phyloP scores from a whole-genome alignment of 2,113 vertebrate species.

The Aramus guarauna region DNA sequence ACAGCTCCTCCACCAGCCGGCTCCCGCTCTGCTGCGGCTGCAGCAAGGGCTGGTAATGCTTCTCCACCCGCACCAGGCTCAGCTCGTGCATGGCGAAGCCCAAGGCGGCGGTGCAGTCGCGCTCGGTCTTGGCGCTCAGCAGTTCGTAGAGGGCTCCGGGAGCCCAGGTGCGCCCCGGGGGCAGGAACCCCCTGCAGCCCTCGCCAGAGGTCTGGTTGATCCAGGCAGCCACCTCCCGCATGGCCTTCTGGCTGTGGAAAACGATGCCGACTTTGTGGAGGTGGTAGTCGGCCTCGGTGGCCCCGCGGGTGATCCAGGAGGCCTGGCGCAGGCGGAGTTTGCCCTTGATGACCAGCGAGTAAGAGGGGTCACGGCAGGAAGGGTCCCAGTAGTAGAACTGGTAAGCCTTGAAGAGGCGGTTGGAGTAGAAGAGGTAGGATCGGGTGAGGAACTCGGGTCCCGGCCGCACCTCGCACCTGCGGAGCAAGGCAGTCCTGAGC shows the following conservation, averaged over 20 bases:
- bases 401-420: conserved; percentile 82
- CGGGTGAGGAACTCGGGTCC: conserved; percentile 90
- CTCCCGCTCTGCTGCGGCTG: conserved; percentile 40
- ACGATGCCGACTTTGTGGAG: conserved; percentile 86
- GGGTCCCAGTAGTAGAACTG: conserved; percentile 90
- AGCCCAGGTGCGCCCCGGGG: conserved; percentile 48
- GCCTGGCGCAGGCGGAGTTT: conserved; percentile 83
- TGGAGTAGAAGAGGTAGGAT: conserved; percentile 86
- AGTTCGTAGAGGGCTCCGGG: conserved; percentile 79
- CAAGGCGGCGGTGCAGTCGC: conserved; percentile 75
- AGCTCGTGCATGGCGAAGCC: conserved; percentile 90
- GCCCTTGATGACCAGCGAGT: conserved; percentile 88
- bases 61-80: conserved; percentile 82
- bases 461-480: conserved; percentile 87
- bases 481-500: not conserved
- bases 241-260: conserved; percentile 79
- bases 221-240: conserved; percentile 65
- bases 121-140: conserved; percentile 73
- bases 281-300: conserved; percentile 85
- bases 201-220: conserved; percentile 50
- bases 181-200: conserved; percentile 67
- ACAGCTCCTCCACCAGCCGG: conserved; percentile 81
- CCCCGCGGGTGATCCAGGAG: conserved; percentile 89
- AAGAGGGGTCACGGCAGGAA: conserved; percentile 77
- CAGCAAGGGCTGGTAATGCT: conserved; percentile 60